Base-by-base conservation (phyloP, 2,113 vertebrate genomes). In the Serilophus lunatus region DNA sequence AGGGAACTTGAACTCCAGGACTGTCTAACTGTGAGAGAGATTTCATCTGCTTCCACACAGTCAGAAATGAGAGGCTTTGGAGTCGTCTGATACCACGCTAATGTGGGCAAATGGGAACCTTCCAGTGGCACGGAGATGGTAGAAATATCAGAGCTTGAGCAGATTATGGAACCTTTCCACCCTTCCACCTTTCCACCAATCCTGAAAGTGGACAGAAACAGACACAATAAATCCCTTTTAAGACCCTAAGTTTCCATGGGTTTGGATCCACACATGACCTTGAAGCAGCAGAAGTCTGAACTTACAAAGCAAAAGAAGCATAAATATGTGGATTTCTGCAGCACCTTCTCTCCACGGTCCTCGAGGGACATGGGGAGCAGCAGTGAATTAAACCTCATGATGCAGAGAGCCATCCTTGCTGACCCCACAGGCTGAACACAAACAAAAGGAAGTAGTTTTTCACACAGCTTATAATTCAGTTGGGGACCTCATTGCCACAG, bases 361-460 rank as follows among this genome's bases (percentile, higher is more conserved):
- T 92, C 0, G 0, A 33, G 87, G 36, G 54, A 47, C 71, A 4
- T 0, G 15, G 61, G 54, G 63, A 93, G 54, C 66, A 92, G 88
- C 45, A 74, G 42, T 93, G 90, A 94, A 88, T 93, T 63, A 86
- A 90, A 64, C 42, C 79, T 74, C 12, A 5, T 88, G 95, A 90
- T 4, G 13, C 95, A 90, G 86, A 69, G 83, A 93, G 33, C 59
- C 79, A 86, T 77, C 71, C 47, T 63, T 47, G 18, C 71, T 74
- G 79, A 80, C 86, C 92, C 92, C 94, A 94, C 69, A 95, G 75
- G 20, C 88, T 72, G 85, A 88, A 61, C 36, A 72, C 65, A 53
- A 92, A 59, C 45, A 50, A n/a, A 83, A 93, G 95, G 94, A 93
- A 96, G 90, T 28, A 9, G 71, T 96, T 96, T 88, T 83, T 96